Evolutionary conservation across 2,888 invertebrate genomes (phyloP), one percentile per base, ranked within the genome.

Genomic region (Melinaea marsaeus): DNA sequence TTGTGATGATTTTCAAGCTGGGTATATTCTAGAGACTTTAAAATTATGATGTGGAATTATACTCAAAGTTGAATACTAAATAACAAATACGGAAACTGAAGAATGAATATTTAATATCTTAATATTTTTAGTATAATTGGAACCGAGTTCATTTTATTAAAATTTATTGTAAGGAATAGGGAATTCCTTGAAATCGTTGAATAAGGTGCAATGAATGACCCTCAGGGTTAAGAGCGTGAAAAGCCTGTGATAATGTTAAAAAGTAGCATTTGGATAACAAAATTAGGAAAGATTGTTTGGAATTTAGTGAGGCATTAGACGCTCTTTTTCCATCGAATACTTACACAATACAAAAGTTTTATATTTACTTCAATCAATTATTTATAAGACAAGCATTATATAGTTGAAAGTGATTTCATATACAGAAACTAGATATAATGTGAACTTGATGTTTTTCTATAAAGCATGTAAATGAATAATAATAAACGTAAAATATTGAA

Each of bases 161-260:
- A 22, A 48, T 47, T 66, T 69, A 69, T 69, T 63, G 55, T 68
- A 67, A 68, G 68, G 70, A 69, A 72, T 78, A 57, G 66, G 68
- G 63, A 70, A 69, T 69, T 75, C 72, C 74, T 81, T 74, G 71
- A 75, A 75, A 76, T 81, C 79, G 78, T 78, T 79, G 74, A 81
- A 76, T 73, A 84, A 81, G 88, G 87, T 88, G 88, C 88, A 85
- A 85, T 84, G 79, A 74, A 74, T 67, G 65, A 79, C 86, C 88
- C 86, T 75, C 76, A 82, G 85, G 88, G 86, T 81, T 80, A 73
- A 80, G 86, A 85, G 85, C 75, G 76, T 71, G 72, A 75, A 77
- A 81, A 84, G 88, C 87, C 90, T 90, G 90, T 90, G 90, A 90
- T 90, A 90, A 86, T 75, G 81, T 81, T 79, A 83, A 72, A 79